A percentile compares a stretch with the other conserved stretches of the same genome.
Evolutionary conservation across 2,113 vertebrate genomes (phyloP).

Genomic region (Shinisaurus crocodilurus): DNA sequence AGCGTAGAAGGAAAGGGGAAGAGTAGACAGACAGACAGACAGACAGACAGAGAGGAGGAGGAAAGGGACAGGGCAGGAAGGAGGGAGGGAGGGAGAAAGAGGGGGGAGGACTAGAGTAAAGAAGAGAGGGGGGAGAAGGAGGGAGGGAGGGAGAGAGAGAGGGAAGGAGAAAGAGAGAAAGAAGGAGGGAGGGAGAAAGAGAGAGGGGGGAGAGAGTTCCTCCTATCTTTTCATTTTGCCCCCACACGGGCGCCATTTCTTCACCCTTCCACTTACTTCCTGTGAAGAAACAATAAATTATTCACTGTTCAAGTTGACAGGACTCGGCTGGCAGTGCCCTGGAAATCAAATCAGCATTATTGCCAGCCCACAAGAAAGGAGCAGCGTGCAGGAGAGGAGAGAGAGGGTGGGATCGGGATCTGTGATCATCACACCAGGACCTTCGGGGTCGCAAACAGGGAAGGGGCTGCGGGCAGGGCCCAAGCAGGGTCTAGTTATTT

Average conservation of each 20-base stretch:
- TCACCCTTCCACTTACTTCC: neutral
- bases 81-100: neutral
- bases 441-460: neutral
- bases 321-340: neutral
- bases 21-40: neutral
- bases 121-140: too few species aligned
- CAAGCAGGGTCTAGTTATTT: neutral
- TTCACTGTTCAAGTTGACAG: neutral
- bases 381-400: accelerated
- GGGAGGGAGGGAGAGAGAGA: too few species aligned
- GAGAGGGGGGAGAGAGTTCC: too few species aligned
- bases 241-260: accelerated
- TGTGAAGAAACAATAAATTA: neutral
- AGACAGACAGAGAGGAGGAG: too few species aligned
- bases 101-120: too few species aligned
- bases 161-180: too few species aligned
- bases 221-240: too few species aligned
- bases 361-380: neutral
- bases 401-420: neutral
- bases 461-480: too few species aligned
- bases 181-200: too few species aligned
- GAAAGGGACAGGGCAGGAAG: too few species aligned
- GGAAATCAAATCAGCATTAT: neutral
- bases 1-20: neutral
- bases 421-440: neutral